Percentiles rank a stretch among this genome's conserved stretches.
Evolutionary conservation across 1,140 invertebrate species (phyloP).

Genomic region (Aphelenchoides besseyi): DNA sequence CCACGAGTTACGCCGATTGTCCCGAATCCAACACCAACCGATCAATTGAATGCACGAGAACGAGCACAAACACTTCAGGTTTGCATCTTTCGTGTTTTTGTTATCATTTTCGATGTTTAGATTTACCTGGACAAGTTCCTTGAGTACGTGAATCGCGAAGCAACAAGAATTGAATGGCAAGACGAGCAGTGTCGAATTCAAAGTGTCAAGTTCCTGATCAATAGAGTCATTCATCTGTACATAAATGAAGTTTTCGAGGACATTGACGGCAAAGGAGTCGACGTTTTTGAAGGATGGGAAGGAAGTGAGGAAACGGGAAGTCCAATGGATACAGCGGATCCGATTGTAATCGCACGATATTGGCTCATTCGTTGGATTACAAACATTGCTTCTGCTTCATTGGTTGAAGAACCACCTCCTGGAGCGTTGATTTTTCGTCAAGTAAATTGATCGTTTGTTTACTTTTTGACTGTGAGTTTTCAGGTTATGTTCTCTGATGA

Average conservation of each 20-base stretch:
- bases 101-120: slow-evolving; percentile 35
- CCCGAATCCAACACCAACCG: slow-evolving; percentile 20
- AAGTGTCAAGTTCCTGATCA: slow-evolving; percentile 54
- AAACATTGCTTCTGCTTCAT: slow-evolving; percentile 51
- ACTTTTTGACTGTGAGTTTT: slow-evolving; percentile 24
- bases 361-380: slow-evolving; percentile 58
- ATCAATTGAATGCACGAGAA: slow-evolving; percentile 46
- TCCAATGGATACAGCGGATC: slow-evolving; percentile 56
- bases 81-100: neutral
- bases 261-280: slow-evolving; percentile 52
- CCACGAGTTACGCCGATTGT: slow-evolving; percentile 24
- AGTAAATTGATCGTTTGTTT: slow-evolving; percentile 34
- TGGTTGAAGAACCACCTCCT: slow-evolving; percentile 24
- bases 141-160: slow-evolving; percentile 55
- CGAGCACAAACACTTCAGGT: slow-evolving; percentile 56
- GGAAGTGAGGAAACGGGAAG: slow-evolving; percentile 36
- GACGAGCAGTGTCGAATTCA: slow-evolving; percentile 40
- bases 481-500: slow-evolving; percentile 36
- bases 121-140: slow-evolving; percentile 61
- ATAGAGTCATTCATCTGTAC: slow-evolving; percentile 53
- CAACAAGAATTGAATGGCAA: slow-evolving; percentile 56
- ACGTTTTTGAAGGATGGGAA: slow-evolving; percentile 60
- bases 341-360: slow-evolving; percentile 54
- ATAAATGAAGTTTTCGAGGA: slow-evolving; percentile 55
- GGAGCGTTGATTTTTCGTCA: slow-evolving; percentile 45